Evolutionary conservation across 92 coral and sea anemone species (phyloP), one percentile per base, ranked within the genome.

Genomic region (Parazoanthus darwini): DNA sequence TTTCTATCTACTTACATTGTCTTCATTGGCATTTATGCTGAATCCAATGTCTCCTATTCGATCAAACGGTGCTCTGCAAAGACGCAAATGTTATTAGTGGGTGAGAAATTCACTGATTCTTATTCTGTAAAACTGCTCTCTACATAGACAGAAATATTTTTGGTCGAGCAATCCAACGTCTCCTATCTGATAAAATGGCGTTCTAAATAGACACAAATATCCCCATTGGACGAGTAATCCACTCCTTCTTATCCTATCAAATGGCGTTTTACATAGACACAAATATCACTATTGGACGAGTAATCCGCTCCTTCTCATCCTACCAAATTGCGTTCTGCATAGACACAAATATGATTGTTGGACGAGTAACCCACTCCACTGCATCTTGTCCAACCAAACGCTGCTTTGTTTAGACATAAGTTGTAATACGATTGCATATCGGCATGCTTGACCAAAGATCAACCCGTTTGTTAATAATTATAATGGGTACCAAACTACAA

Each of bases 11-110:
- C 99, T 91, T 86, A 97, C 99, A 88, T 93, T 97, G 73, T 97
- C 98, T 81, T 97, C 98, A 86, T 93, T 91, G 10, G 98, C 92
- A 89, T 93, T 93, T 29, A 97, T 94, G 10, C 88, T 85, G 86
- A 97, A 97, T 54, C 94, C 90, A 78, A 97, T 88, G 54, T 97
- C 98, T 67, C 97, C 99, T 82, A 97, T 95, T 79, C 93, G 94
- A 83, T 95, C 98, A 92, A 97, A 97, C 11, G 95, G 96, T 25
- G 98, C 96, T 23, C 99, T 97, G 91, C 26, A 91, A 67, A 58
- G 50, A 54, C 77, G 80, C n/a, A 26, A 70, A 80, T 63, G 46
- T 6, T 25, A 20, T 44, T 8, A 80, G 4, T 54, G 59, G 59
- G 59, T 54, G 59, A 54, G 59, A 13, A 54, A 97, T 54, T 92